Evolutionary conservation across 2,113 vertebrate genomes (phyloP), one percentile per base, ranked within the genome.

Genomic region (Mola mola): DNA sequence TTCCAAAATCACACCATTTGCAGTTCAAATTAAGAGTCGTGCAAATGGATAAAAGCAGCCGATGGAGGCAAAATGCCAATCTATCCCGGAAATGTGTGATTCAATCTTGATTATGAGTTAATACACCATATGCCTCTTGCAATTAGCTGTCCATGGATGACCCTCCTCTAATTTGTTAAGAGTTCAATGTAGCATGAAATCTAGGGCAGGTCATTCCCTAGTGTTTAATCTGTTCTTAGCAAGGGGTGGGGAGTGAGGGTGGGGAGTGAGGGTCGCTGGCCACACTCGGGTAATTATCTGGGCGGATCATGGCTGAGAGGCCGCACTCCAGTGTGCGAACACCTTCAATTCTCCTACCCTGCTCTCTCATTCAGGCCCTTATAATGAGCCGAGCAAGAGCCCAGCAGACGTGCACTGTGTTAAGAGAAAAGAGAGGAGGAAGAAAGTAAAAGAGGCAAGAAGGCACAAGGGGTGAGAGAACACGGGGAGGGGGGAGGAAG

Each of bases 181-280:
- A 89, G 86, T 90, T 90, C 90, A 91, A 89, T 88, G 88, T 86
- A 88, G 89, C 85, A 73, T 89, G 62, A 89, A 92, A 93, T 92
- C 81, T 90, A 78, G 85, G 83, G 79, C 86, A 90, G 86, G 87
- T 92, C 88, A 65, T 84, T 88, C 88, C 81, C 85, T 55, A 68
- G 86, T 78, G 88, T 89, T 91, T 88, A 87, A 88, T 93, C 78
- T 87, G 69, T 64, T 88, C 70, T 71, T 51, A 61, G 59, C 49
- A 26, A 26, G 2, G 26, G 11, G 24, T 26, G 4, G 19, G 4
- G 20, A 6, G 5, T 22, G 8, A 15, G 12, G 13, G 11, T 17
- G 31, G 21, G 21, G 41, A 8, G 68, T 16, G 34, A n/a, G n/a
- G n/a, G n/a, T 46, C 43, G 51, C 63, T 62, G 67, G 75, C 75